A percentile compares a stretch with the other conserved stretches of the same genome.
These are phyloP conservation scores for Oceanodroma leucorhoa DNA, from an alignment of 2,797 vertebrate genomes.

Conservation along the genomic window DNA sequence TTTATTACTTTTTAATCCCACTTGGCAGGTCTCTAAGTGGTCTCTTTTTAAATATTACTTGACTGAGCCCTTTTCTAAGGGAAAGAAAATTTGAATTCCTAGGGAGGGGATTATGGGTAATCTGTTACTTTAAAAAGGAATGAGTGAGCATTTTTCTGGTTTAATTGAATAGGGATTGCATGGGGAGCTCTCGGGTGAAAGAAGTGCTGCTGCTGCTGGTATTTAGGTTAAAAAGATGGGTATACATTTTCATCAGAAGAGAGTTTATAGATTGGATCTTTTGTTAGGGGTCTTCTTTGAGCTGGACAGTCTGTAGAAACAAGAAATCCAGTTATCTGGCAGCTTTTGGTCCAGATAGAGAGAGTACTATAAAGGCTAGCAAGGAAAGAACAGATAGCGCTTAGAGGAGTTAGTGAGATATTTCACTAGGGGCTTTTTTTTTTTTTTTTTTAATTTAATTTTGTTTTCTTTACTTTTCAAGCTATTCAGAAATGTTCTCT, in stretches of 20 bases:
- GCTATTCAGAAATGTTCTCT: neutral
- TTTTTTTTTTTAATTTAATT: no score
- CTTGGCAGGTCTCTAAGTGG: neutral
- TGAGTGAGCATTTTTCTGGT: neutral
- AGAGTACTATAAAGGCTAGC: neutral
- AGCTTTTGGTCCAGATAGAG: neutral
- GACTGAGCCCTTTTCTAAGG: neutral
- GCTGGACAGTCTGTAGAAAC: neutral
- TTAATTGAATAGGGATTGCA: neutral
- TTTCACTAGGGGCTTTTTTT: neutral
- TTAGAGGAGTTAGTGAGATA: neutral
- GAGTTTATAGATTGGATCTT: neutral
- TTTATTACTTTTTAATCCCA: neutral
- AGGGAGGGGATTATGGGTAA: neutral
- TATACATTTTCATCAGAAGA: neutral
- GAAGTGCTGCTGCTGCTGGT: neutral
- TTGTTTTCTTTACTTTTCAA: neutral
- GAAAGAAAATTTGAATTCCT: constrained; percentile 6
- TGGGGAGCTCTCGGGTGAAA: neutral
- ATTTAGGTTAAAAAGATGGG: neutral
- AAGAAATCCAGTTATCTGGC: neutral
- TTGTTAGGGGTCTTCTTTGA: neutral
- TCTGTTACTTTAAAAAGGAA: neutral
- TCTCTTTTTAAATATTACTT: neutral
- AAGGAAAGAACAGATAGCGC: neutral